phyloP scores from a whole-genome alignment of 2,113 vertebrate species.

The Austrofundulus limnaeus region DNA sequence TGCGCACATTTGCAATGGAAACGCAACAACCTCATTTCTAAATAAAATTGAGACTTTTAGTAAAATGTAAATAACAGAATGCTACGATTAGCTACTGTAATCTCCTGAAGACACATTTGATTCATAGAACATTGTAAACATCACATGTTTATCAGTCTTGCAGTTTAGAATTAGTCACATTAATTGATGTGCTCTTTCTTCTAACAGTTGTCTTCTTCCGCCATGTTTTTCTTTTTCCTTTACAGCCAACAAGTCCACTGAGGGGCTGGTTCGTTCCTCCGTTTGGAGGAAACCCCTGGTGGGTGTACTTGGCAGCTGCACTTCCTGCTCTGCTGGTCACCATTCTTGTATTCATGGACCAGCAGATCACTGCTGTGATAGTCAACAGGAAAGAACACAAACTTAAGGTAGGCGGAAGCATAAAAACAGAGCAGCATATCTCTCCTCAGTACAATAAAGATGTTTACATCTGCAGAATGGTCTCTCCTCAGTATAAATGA shows the following conservation, averaged over 20 bases:
- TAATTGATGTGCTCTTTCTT: neutral
- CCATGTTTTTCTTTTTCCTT: neutral
- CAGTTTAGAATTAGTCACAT: neutral
- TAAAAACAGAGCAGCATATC: neutral
- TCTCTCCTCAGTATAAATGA: too few species aligned
- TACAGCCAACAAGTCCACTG: constrained; percentile 87
- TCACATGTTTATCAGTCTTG: neutral
- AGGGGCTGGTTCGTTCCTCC: constrained; percentile 93
- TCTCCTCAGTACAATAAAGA: neutral
- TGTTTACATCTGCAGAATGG: too few species aligned
- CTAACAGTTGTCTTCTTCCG: constrained; percentile 5
- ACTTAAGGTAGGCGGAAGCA: constrained; percentile 83
- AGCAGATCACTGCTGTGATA: constrained; percentile 97
- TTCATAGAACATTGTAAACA: too few species aligned
- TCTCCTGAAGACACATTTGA: too few species aligned
- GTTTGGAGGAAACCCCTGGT: constrained; percentile 96
- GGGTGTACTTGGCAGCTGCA: constrained; percentile 91
- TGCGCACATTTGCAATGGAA: too few species aligned
- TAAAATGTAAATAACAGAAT: too few species aligned
- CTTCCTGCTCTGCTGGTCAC: constrained; percentile 95
- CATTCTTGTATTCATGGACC: constrained; percentile 99
- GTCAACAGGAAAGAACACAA: constrained; percentile 99
- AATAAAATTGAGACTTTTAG: too few species aligned
- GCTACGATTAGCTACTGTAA: too few species aligned
- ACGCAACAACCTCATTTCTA: too few species aligned